Evolutionary conservation across 2,797 vertebrate species (phyloP).

Genomic region (Propithecus perrieri): DNA sequence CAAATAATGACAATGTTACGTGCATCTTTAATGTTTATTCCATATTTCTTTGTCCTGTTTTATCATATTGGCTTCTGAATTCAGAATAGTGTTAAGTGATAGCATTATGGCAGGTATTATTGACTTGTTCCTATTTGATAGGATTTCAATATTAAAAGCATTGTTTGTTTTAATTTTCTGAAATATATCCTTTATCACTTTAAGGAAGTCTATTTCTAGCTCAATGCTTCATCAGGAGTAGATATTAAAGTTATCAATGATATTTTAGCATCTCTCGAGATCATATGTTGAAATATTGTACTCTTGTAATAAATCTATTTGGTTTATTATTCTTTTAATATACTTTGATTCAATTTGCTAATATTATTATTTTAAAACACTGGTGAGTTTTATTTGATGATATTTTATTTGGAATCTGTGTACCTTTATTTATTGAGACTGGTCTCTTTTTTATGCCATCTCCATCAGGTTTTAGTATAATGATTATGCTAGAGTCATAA

Average conservation of each 20-base stretch:
- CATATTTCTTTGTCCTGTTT: neutral
- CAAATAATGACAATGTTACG: neutral
- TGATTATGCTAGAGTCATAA: neutral
- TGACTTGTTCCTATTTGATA: neutral
- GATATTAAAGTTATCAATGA: neutral
- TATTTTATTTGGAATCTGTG: neutral
- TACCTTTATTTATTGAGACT: neutral
- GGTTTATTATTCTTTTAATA: neutral
- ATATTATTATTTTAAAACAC: neutral
- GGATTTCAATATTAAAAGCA: neutral
- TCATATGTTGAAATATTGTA: neutral
- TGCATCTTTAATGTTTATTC: neutral
- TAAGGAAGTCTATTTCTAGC: neutral
- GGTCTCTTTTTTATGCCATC: neutral
- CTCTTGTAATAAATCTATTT: neutral
- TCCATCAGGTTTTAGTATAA: neutral
- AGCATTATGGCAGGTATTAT: neutral
- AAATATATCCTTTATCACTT: neutral
- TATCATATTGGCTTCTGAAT: neutral
- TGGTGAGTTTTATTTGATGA: neutral
- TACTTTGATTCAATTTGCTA: slow-evolving; percentile 18
- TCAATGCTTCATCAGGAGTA: neutral
- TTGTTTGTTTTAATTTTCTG: slow-evolving; percentile 1
- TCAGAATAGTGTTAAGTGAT: neutral
- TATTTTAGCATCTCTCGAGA: neutral